Evolutionary conservation across 1,140 invertebrate species (phyloP).

Genomic region (Drosophila albomicans): DNA sequence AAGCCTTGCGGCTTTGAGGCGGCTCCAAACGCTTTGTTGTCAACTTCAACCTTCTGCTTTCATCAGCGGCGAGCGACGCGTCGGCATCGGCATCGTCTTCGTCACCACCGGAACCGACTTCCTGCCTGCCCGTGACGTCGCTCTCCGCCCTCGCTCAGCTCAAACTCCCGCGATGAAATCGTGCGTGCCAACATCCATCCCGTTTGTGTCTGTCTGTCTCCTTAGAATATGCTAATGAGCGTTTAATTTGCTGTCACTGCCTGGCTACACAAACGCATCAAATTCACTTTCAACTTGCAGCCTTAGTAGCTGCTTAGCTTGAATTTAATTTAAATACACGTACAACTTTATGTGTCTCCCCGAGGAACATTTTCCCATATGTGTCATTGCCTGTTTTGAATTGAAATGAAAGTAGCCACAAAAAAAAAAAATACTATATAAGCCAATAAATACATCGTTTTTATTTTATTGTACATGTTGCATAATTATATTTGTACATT

Average conservation of each 20-base stretch:
- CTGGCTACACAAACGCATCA: conserved; percentile 59
- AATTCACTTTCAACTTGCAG: conserved; percentile 74
- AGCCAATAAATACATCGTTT: too few species aligned
- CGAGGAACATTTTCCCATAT: not conserved
- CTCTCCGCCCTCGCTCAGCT: not conserved
- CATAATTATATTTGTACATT: too few species aligned
- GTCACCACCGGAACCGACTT: conserved; percentile 51
- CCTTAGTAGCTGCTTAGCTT: conserved; percentile 68
- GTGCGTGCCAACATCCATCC: conserved; percentile 45
- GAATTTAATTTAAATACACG: conserved; percentile 66
- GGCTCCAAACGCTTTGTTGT: conserved; percentile 39
- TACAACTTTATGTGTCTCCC: conserved; percentile 11
- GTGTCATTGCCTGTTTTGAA: not conserved
- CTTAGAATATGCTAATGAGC: conserved; percentile 74
- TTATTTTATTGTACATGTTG: too few species aligned
- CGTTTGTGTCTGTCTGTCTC: not conserved
- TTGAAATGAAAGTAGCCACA: not conserved
- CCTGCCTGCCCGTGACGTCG: conserved; percentile 22
- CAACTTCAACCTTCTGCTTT: conserved; percentile 37
- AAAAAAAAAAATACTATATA: too few species aligned
- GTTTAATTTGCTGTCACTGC: conserved; percentile 62
- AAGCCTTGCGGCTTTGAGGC: conserved; percentile 20
- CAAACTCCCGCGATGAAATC: conserved; percentile 16
- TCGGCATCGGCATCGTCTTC: not conserved
- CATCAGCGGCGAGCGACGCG: conserved; percentile 9